Base-by-base conservation (phyloP, 2,113 vertebrate genomes). In the Campylorhamphus procurvoides region DNA sequence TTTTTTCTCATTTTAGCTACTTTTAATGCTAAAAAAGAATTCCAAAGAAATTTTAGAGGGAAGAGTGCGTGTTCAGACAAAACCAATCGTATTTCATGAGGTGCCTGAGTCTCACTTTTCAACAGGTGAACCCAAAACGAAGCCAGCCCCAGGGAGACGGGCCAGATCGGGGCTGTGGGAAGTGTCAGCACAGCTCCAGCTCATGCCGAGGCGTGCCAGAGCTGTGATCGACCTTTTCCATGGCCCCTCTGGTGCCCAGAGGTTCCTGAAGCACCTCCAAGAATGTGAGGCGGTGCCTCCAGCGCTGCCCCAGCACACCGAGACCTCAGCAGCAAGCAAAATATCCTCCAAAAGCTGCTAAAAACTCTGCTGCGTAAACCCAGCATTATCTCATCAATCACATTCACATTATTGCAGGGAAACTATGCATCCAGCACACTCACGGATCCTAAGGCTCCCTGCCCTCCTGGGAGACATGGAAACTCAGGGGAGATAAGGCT, bases 51-150 rank as follows among this genome's bases (percentile, higher is more conserved):
- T 15, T 63, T 68, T 20, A 33, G 27, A 12, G 33, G 55, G 46
- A 75, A 67, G 11, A 25, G 39, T 46, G 50, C 63, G 1, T 39
- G 71, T 83, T 77, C 89, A 69, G 87, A 75, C 89, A 91, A 87
- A 93, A 24, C 14, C 50, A 67, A 12, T 46, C 14, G 25, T 19
- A 59, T 76, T 94, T 94, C 49, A 86, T 5, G 39, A 89, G 71
- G 55, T 91, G 89, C 63, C 78, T 18, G 52, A 62, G 49, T 17
- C 42, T 67, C 35, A 56, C 56, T 90, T 58, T 72, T 37, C 52
- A 86, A 58, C 89, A 94, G 89, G 82, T 95, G 89, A 90, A 55
- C 33, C 37, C 82, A 18, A 68, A 67, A 17, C 1, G 64, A 84
- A 81, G 56, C 49, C 80, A 84, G 76, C 37, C n/a, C 92, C 22